Conservation (phyloP, 2,797 vertebrate genomes). For the Enteromius fasciolatus region DNA sequence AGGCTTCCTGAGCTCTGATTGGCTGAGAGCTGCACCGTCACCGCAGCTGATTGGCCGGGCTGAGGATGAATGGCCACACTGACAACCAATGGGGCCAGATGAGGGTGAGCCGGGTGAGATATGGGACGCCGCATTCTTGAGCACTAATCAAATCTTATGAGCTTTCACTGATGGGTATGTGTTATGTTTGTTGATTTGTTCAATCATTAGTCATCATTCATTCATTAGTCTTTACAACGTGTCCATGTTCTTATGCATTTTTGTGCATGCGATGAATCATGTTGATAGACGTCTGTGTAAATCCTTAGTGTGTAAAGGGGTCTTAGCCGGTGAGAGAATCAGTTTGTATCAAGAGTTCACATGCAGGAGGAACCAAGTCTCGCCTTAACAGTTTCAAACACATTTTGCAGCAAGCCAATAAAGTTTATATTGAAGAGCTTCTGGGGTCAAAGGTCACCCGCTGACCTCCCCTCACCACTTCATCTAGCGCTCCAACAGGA, state of each 20-base stretch:
- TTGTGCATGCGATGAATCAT: slow-evolving; percentile 30
- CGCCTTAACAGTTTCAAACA: slow-evolving; percentile 27
- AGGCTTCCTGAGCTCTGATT: slow-evolving; percentile 63
- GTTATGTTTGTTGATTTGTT: slow-evolving; percentile 39
- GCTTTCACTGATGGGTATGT: slow-evolving; percentile 57
- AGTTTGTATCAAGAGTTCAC: slow-evolving; percentile 21
- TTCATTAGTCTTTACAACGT: slow-evolving; percentile 41
- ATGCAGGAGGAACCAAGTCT: slow-evolving; percentile 34
- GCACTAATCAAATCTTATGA: slow-evolving; percentile 61
- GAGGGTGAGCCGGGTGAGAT: slow-evolving; percentile 71
- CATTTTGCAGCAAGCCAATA: slow-evolving; percentile 29
- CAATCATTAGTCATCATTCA: too few species aligned
- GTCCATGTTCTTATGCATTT: slow-evolving; percentile 23
- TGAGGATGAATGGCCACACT: slow-evolving; percentile 72
- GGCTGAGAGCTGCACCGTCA: slow-evolving; percentile 59
- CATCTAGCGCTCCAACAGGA: slow-evolving; percentile 44
- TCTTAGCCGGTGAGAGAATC: slow-evolving; percentile 31
- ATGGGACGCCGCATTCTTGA: slow-evolving; percentile 56
- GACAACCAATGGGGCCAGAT: slow-evolving; percentile 79
- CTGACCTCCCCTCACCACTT: slow-evolving; percentile 44
- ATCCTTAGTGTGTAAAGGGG: not conserved
- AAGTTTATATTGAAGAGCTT: slow-evolving; percentile 52
- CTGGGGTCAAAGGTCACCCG: slow-evolving; percentile 54
- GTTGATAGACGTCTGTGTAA: slow-evolving; percentile 26
- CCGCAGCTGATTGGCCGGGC: slow-evolving; percentile 71